phyloP scores from a whole-genome alignment of 2,888 invertebrate genomes.

The Xestia c-nigrum region DNA sequence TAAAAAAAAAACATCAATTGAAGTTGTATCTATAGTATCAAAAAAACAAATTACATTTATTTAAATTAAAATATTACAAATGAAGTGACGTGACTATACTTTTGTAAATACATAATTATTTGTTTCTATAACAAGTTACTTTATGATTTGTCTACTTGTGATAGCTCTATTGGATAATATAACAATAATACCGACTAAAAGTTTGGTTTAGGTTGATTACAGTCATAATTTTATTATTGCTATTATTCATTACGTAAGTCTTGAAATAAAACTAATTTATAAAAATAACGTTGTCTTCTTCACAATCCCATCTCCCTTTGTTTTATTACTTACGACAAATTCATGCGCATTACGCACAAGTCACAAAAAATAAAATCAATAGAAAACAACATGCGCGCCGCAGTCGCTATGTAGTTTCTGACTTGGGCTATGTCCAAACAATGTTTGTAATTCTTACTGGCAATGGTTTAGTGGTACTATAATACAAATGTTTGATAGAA shows the following conservation, averaged over 20 bases:
- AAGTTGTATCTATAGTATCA: slow-evolving; percentile 39
- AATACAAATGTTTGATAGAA: slow-evolving; percentile 86
- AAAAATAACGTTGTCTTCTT: slow-evolving; percentile 69
- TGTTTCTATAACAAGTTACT: slow-evolving; percentile 71
- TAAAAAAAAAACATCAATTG: slow-evolving; percentile 20
- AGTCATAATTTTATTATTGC: slow-evolving; percentile 88
- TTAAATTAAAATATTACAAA: slow-evolving; percentile 42
- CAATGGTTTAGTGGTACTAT: slow-evolving; percentile 74
- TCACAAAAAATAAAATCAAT: slow-evolving; percentile 81
- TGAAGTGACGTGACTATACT: slow-evolving; percentile 65
- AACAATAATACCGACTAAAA: slow-evolving; percentile 89
- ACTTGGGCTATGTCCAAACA: slow-evolving; percentile 76
- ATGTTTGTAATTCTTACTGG: slow-evolving; percentile 77
- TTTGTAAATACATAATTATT: slow-evolving; percentile 77
- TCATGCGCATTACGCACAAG: slow-evolving; percentile 78
- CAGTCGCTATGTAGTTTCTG: slow-evolving; percentile 48
- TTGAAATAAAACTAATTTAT: slow-evolving; percentile 90
- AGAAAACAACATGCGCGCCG: slow-evolving; percentile 82
- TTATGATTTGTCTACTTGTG: slow-evolving; percentile 83
- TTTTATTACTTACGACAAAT: slow-evolving; percentile 46
- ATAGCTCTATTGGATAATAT: slow-evolving; percentile 81
- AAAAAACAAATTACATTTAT: slow-evolving; percentile 36
- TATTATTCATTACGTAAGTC: slow-evolving; percentile 85
- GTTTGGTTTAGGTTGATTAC: slow-evolving; percentile 88
- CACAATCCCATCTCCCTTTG: slow-evolving; percentile 17